A percentile compares a stretch with the other conserved stretches of the same genome.
Evolutionary conservation across 1,140 invertebrate genomes (phyloP).

Genomic region (Oreohelix idahoensis): DNA sequence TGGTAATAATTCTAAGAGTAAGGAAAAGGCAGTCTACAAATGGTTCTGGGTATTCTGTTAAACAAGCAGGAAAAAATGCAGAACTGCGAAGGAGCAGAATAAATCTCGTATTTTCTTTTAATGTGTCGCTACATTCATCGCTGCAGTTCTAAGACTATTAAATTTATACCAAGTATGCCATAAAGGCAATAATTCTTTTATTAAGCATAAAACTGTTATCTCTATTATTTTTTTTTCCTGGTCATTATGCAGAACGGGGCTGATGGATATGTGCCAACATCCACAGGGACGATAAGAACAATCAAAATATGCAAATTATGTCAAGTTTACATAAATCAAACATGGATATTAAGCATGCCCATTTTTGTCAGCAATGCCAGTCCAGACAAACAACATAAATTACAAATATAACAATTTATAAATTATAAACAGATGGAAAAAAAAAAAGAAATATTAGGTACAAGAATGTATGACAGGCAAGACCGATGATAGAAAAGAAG

Average conservation of each 20-base stretch:
- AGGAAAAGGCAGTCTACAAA: too few relatives aligned
- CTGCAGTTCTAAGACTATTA: too few relatives aligned
- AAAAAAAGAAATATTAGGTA: background rate
- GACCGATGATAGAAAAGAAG: background rate
- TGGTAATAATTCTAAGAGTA: too few relatives aligned
- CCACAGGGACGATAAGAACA: background rate
- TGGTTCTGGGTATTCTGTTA: too few relatives aligned
- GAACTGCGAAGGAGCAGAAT: too few relatives aligned
- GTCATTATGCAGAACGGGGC: background rate
- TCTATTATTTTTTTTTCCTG: background rate
- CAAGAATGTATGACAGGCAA: background rate
- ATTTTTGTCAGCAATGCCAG: slow-evolving; percentile 18
- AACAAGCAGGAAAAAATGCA: too few relatives aligned
- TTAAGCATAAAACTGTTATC: too few relatives aligned
- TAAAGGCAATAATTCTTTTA: too few relatives aligned
- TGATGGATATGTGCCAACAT: background rate
- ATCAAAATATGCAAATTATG: background rate
- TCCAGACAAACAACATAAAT: slow-evolving; percentile 1
- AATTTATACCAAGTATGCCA: too few relatives aligned
- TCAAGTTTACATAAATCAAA: background rate
- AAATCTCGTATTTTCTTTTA: too few relatives aligned
- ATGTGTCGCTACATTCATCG: too few relatives aligned
- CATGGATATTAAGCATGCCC: background rate
- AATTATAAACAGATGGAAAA: background rate
- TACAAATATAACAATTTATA: background rate